Evolutionary conservation across 1,140 invertebrate species (phyloP).

Genomic region (Heliconius congener): DNA sequence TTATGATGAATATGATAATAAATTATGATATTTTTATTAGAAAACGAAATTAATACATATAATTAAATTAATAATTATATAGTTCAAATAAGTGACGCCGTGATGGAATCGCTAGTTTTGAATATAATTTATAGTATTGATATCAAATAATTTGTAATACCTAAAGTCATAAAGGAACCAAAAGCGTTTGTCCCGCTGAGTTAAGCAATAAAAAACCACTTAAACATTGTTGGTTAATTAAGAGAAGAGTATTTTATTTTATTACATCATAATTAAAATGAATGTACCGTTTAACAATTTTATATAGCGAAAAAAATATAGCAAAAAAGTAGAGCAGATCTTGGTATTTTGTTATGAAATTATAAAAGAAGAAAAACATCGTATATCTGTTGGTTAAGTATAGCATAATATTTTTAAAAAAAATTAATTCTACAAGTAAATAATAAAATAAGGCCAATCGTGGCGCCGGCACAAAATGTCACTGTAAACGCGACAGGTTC

Average conservation of each 20-base stretch:
- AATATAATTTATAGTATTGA: neutral
- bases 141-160: neutral
- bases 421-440: too few species aligned
- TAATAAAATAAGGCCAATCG: too few species aligned
- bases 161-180: constrained; percentile 18
- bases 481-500: too few species aligned
- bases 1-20: too few species aligned
- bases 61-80: too few species aligned
- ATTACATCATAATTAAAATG: constrained; percentile 27
- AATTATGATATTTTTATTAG: too few species aligned
- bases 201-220: constrained; percentile 35
- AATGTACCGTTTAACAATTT: constrained; percentile 22
- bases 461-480: too few species aligned
- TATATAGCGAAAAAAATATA: neutral
- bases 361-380: neutral
- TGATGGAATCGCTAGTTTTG: too few species aligned
- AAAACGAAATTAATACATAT: too few species aligned
- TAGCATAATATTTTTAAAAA: too few species aligned
- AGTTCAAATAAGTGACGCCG: too few species aligned
- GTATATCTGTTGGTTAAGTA: neutral
- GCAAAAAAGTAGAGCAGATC: neutral
- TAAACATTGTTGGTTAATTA: constrained; percentile 30
- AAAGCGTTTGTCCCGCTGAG: constrained; percentile 28
- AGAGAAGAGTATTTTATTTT: constrained; percentile 22
- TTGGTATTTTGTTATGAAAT: neutral